Percentiles rank a stretch among this genome's conserved stretches.
Evolutionary conservation across 2,888 invertebrate species (phyloP).

Genomic region (Stenoptilia bipunctidactyla): DNA sequence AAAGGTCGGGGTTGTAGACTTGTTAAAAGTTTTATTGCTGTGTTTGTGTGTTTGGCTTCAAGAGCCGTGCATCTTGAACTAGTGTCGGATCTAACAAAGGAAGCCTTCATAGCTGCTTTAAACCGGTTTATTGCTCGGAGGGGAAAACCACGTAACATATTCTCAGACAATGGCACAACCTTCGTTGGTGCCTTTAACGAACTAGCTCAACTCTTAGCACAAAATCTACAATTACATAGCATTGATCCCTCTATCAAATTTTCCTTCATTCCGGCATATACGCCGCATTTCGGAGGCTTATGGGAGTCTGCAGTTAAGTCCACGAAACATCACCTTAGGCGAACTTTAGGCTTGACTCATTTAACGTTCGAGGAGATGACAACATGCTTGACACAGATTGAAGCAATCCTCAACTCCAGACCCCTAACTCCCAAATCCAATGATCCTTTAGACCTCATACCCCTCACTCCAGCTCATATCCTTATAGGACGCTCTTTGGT

Average conservation of each 20-base stretch:
- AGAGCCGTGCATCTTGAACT: too few relatives aligned
- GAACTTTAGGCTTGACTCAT: too few relatives aligned
- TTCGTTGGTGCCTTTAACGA: constrained; percentile 16
- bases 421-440: constrained; percentile 12
- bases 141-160: constrained; percentile 13
- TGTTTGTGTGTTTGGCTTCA: constrained; percentile 17
- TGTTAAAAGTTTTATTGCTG: constrained; percentile 15
- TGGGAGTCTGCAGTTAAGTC: too few relatives aligned
- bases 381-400: constrained; percentile 13
- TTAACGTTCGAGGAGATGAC: too few relatives aligned
- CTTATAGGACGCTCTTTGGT: constrained; percentile 11
- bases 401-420: constrained; percentile 14
- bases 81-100: too few relatives aligned
- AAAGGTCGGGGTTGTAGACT: constrained; percentile 16
- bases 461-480: constrained; percentile 14
- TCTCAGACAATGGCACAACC: constrained; percentile 16
- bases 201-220: constrained; percentile 1
- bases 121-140: constrained; percentile 14
- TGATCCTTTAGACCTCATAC: constrained; percentile 10
- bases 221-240: too few relatives aligned
- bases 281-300: too few relatives aligned
- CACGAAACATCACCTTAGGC: constrained; percentile 15
- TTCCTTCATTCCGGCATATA: constrained; percentile 14
- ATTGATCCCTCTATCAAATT: constrained; percentile 10
- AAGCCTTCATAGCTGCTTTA: constrained; percentile 13